phyloP scores from a whole-genome alignment of 2,797 vertebrate species.

The Brachymystax lenok region DNA sequence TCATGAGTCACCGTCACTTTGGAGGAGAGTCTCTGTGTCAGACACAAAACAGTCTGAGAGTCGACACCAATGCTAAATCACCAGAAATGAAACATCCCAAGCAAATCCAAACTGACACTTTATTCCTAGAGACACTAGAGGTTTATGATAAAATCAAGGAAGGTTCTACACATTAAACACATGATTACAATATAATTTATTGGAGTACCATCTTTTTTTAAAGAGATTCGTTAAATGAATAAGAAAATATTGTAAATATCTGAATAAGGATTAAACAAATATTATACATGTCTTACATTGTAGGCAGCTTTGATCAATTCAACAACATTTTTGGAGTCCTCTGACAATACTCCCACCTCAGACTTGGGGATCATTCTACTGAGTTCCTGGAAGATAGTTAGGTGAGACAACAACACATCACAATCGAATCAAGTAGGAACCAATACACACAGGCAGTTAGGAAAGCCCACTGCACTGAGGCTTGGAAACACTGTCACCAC shows the following conservation, averaged over 20 bases:
- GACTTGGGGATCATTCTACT: conserved; percentile 93
- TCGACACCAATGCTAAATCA: not conserved
- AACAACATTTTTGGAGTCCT: conserved; percentile 88
- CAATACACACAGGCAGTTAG: too few species aligned
- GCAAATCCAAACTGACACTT: not conserved
- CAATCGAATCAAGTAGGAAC: too few species aligned
- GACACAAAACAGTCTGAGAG: not conserved
- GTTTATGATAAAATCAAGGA: not conserved
- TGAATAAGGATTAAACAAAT: too few species aligned
- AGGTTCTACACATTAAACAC: not conserved
- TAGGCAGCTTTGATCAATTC: conserved; percentile 87
- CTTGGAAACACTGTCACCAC: too few species aligned
- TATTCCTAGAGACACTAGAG: too few species aligned
- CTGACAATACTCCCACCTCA: conserved; percentile 84
- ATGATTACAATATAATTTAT: not conserved
- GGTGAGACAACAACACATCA: too few species aligned
- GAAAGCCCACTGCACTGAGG: too few species aligned
- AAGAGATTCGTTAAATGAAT: not conserved
- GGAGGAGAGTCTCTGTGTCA: conserved; percentile 86
- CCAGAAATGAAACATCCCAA: not conserved
- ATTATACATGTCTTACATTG: conserved; percentile 74
- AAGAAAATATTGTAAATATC: not conserved
- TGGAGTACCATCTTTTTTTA: not conserved
- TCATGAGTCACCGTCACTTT: conserved; percentile 88
- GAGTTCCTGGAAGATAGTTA: conserved; percentile 77